These are phyloP conservation scores for Ophioderma brevispina DNA, from an alignment of 35 echinoderm and acorn worm species.

Conservation along the genomic window DNA sequence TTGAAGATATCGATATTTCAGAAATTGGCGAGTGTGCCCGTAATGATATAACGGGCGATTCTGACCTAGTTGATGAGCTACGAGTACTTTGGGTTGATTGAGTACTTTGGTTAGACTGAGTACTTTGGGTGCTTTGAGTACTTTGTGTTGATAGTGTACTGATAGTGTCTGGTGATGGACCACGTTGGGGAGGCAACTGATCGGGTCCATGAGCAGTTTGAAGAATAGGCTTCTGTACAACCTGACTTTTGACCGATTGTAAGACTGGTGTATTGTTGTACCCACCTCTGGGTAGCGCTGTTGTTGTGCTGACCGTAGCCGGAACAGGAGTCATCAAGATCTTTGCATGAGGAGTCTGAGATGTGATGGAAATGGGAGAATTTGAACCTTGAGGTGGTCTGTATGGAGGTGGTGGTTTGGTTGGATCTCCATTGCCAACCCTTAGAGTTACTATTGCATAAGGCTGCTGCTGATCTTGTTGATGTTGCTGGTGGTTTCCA, in stretches of 20 bases:
- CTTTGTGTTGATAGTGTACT: constrained; percentile 79
- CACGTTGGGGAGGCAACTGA: constrained; percentile 64
- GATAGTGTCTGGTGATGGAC: constrained; percentile 89
- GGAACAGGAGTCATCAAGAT: constrained; percentile 70
- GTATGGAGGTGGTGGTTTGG: constrained; percentile 67
- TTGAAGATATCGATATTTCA: constrained; percentile 70
- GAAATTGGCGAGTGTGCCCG: constrained; percentile 69
- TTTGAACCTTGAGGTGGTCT: constrained; percentile 42
- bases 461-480: constrained; percentile 29
- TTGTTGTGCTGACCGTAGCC: constrained; percentile 81
- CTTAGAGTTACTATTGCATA: constrained; percentile 36
- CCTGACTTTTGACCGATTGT: constrained; percentile 70
- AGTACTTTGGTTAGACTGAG: constrained; percentile 8
- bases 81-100: constrained; percentile 54
- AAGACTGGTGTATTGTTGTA: constrained; percentile 54
- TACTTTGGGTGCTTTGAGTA: constrained; percentile 71
- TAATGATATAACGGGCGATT: constrained; percentile 37
- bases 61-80: constrained; percentile 50
- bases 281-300: constrained; percentile 47
- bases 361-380: constrained; percentile 1
- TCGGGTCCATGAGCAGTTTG: constrained; percentile 96
- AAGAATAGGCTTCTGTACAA: constrained; percentile 87
- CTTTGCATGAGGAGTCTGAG: constrained; percentile 28
- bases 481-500: constrained; percentile 23
- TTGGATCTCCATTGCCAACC: constrained; percentile 1